Base-by-base conservation (phyloP, 2,797 vertebrate species). In the Sorex maritimensis region DNA sequence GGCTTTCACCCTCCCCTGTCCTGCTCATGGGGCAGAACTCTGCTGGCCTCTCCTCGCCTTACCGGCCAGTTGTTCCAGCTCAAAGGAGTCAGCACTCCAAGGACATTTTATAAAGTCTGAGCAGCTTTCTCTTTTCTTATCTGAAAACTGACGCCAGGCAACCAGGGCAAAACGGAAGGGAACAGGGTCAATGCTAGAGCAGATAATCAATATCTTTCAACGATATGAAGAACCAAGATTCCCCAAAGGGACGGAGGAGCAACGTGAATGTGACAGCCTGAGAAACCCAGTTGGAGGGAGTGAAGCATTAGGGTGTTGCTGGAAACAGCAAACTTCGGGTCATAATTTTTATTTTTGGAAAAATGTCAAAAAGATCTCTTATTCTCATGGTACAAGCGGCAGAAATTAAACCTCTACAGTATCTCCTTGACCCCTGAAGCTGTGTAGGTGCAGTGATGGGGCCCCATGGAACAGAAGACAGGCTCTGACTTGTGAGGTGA, bases 131-230 rank as follows among this genome's bases (percentile, higher is more conserved):
- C 52, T 44, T 79, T 93, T 46, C 88, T 94, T 88, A 94, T 95
- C 96, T 90, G 88, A 80, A 94, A 95, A 88, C 72, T 88, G 93
- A 93, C 90, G 94, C 41, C 46, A 87, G 72, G 61, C 44, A 87
- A 79, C 72, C n/a, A 55, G 82, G 86, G 58, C 46, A 83, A 82
- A 88, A 77, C 75, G 68, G 34, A 87, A 88, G 28, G 72, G 44
- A 34, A 41, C 23, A 26, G n/a, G 19, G 61, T 77, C 61, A 9
- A 7, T 49, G 52, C 79, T 5, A 1, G 46, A 58, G 75, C 91
- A 95, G 79, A 69, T 95, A 90, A 95, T 96, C 86, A 73, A 90
- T 95, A 92, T 69, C 86, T 94, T 94, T 93, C 90, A 90, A 69
- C 69, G 92, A 95, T 77, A 73, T 2, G 86, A 23, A 94, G 46